Conservation (phyloP, 1,140 invertebrate species). For the Drosophila bipectinata region DNA sequence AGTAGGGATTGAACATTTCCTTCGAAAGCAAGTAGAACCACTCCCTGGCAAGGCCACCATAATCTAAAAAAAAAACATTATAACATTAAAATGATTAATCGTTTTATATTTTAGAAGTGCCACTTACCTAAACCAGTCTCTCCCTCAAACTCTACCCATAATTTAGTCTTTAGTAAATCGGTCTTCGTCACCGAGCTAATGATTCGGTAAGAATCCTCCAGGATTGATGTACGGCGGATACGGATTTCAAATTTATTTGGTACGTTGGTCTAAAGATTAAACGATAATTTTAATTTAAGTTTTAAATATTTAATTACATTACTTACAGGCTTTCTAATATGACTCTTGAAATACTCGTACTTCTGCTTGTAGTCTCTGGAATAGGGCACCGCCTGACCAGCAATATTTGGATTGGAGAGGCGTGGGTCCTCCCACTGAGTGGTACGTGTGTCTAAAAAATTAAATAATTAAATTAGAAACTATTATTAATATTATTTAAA, state of each 20-base stretch:
- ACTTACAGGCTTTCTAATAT: constrained; percentile 97
- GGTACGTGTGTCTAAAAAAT: constrained; percentile 92
- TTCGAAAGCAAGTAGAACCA: constrained; percentile 99
- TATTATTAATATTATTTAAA: background rate
- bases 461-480: constrained; percentile 27
- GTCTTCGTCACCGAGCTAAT: constrained; percentile 93
- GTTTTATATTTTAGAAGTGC: background rate
- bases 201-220: constrained; percentile 97
- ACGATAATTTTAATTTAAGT: background rate
- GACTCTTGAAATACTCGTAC: constrained; percentile 98
- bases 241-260: constrained; percentile 99
- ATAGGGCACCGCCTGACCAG: constrained; percentile 98
- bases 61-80: constrained; percentile 87
- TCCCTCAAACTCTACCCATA: constrained; percentile 99
- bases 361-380: constrained; percentile 99
- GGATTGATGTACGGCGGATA: constrained; percentile 93
- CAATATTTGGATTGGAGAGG: constrained; percentile 97
- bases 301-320: background rate
- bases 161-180: constrained; percentile 96
- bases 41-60: constrained; percentile 97
- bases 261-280: constrained; percentile 90
- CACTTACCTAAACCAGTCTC: constrained; percentile 90
- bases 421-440: constrained; percentile 99
- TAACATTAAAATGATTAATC: too few species aligned
- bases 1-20: constrained; percentile 99